A percentile compares a stretch with the other conserved stretches of the same genome.
phyloP scores from a whole-genome alignment of 1,140 invertebrate species.

The Drosophila sturtevanti region DNA sequence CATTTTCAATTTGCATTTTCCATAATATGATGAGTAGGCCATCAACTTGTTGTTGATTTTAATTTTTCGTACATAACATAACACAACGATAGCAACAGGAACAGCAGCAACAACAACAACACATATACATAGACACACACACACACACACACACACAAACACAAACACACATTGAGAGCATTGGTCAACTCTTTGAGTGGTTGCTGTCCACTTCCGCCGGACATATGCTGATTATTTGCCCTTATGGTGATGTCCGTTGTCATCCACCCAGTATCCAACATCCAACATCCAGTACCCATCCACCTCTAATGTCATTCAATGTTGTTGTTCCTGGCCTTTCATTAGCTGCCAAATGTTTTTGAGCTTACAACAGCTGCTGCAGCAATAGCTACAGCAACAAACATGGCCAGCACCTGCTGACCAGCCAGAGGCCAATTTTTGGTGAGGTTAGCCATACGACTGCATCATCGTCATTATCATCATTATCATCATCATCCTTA shows the following conservation, averaged over 20 bases:
- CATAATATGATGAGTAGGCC: conserved; percentile 5
- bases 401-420: conserved; percentile 26
- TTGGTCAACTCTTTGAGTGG: conserved; percentile 20
- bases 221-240: conserved; percentile 65
- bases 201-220: conserved; percentile 28
- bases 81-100: neutral
- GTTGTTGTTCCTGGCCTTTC: conserved; percentile 17
- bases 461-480: conserved; percentile 32
- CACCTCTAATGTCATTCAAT: neutral
- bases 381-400: conserved; percentile 16
- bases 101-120: neutral
- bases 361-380: conserved; percentile 45
- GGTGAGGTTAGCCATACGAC: conserved; percentile 19
- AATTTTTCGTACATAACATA: conserved; percentile 1
- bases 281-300: neutral
- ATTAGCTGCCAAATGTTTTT: conserved; percentile 64
- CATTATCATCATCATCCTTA: conserved; percentile 15
- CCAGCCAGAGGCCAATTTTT: conserved; percentile 17
- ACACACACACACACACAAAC: conserved; percentile 1
- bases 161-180: conserved; percentile 1
- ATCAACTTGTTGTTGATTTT: conserved; percentile 6
- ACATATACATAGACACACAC: neutral
- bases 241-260: conserved; percentile 35
- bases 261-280: conserved; percentile 22
- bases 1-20: conserved; percentile 1